phyloP scores from a whole-genome alignment of 2,113 vertebrate species.

The Corvus cornix region DNA sequence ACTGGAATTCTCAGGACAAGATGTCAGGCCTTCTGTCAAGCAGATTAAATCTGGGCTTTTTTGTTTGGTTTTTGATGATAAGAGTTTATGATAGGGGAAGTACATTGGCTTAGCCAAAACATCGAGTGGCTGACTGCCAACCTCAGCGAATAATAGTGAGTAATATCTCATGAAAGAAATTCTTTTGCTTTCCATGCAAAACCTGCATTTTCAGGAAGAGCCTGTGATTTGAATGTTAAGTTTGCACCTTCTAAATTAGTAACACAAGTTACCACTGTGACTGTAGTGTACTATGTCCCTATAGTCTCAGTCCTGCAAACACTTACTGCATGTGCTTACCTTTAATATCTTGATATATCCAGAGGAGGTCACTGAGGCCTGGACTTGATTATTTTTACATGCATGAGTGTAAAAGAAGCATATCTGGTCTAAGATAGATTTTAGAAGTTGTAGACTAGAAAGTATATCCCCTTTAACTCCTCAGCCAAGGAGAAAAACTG shows the following conservation, averaged over 20 bases:
- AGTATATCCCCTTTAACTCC: neutral
- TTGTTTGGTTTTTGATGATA: neutral
- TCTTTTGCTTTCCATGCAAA: neutral
- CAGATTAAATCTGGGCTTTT: neutral
- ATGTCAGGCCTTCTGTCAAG: neutral
- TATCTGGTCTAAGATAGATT: neutral
- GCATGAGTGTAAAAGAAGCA: neutral
- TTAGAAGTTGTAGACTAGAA: neutral
- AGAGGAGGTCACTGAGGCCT: neutral
- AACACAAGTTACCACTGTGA: neutral
- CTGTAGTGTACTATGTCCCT: neutral
- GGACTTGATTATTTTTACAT: neutral
- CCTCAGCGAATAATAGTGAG: neutral
- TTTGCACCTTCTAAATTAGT: neutral
- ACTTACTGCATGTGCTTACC: neutral
- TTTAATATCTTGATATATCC: neutral
- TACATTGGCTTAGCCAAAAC: neutral
- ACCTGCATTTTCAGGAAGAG: neutral
- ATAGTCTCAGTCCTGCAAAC: neutral
- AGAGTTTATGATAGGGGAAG: neutral
- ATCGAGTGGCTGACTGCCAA: neutral
- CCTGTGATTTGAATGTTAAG: neutral
- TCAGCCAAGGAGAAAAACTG: neutral
- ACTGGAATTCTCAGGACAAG: neutral
- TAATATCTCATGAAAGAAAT: neutral